Conservation (phyloP, 2,113 vertebrate genomes). For the rat (Rattus norvegicus) region DNA sequence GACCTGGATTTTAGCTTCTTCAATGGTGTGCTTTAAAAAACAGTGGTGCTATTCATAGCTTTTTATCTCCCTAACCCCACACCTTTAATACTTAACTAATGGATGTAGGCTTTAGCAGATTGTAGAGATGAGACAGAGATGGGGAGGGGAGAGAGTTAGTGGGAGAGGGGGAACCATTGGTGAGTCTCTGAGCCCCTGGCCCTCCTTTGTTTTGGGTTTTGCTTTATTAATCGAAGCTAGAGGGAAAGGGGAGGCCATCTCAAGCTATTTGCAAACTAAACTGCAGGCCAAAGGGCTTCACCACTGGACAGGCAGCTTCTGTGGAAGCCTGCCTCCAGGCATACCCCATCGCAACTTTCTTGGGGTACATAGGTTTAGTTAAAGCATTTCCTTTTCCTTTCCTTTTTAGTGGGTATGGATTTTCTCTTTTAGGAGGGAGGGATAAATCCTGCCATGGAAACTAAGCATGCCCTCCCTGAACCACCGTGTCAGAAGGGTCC, state of each 20-base stretch:
- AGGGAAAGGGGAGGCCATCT: neutral
- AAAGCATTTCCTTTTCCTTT: neutral
- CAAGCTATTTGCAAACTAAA: neutral
- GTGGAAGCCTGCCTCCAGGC: neutral
- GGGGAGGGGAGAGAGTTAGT: fast-evolving
- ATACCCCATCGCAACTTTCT: neutral
- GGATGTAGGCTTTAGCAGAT: slow-evolving; percentile 41
- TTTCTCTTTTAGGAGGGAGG: neutral
- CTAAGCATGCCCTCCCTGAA: fast-evolving
- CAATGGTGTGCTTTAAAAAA: slow-evolving; percentile 32
- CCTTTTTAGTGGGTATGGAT: neutral
- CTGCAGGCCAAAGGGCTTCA: neutral
- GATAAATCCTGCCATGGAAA: neutral
- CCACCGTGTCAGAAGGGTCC: neutral
- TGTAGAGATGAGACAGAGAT: neutral
- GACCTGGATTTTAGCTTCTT: slow-evolving; percentile 25
- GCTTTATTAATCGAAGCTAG: neutral
- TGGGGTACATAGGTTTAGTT: neutral
- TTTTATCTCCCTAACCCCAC: slow-evolving; percentile 27
- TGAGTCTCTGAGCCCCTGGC: neutral
- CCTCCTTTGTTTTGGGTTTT: neutral
- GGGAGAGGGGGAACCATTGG: neutral
- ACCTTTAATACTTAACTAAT: slow-evolving; percentile 57
- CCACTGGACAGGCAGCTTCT: neutral
- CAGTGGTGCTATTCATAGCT: slow-evolving; percentile 17